Conservation (phyloP, 2,888 invertebrate species). For the Chrysomela aeneicollis region DNA sequence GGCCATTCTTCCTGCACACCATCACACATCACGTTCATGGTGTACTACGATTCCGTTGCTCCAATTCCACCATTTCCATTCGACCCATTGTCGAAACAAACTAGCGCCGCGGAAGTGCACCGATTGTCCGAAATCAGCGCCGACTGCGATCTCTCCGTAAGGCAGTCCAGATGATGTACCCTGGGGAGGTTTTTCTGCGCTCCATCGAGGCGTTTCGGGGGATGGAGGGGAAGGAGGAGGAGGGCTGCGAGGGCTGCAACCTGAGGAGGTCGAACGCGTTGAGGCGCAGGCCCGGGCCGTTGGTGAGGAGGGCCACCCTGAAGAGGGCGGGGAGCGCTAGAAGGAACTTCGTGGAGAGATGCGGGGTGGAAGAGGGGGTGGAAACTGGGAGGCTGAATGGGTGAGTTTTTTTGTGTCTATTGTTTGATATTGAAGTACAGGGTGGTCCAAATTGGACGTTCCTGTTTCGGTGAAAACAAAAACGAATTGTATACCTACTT, state of each 20-base stretch:
- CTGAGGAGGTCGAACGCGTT: slow-evolving; percentile 44
- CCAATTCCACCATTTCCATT: slow-evolving; percentile 36
- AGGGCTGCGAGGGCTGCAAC: slow-evolving; percentile 23
- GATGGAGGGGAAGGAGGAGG: slow-evolving; percentile 3
- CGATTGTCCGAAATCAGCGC: neutral
- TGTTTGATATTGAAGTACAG: neutral
- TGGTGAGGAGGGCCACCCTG: slow-evolving; percentile 21
- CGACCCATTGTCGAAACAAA: slow-evolving; percentile 36
- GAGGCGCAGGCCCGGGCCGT: slow-evolving; percentile 34
- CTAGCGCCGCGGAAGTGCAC: slow-evolving; percentile 31
- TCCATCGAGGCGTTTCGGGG: slow-evolving; percentile 34
- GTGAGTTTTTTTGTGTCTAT: neutral
- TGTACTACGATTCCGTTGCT: slow-evolving; percentile 29
- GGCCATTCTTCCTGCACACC: slow-evolving; percentile 33
- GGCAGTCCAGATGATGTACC: slow-evolving; percentile 24
- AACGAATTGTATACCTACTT: too few relatives aligned
- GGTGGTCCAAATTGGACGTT: too few relatives aligned
- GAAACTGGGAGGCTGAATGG: slow-evolving; percentile 18
- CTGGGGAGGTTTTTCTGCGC: slow-evolving; percentile 30
- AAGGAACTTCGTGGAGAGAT: slow-evolving; percentile 33
- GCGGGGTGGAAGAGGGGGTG: slow-evolving; percentile 27
- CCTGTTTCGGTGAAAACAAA: too few relatives aligned
- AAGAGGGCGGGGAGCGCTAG: slow-evolving; percentile 35
- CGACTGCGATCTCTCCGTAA: too few relatives aligned
- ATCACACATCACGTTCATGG: slow-evolving; percentile 21